Conservation (phyloP, 2,797 vertebrate genomes). For the Cheirogaleus major region DNA sequence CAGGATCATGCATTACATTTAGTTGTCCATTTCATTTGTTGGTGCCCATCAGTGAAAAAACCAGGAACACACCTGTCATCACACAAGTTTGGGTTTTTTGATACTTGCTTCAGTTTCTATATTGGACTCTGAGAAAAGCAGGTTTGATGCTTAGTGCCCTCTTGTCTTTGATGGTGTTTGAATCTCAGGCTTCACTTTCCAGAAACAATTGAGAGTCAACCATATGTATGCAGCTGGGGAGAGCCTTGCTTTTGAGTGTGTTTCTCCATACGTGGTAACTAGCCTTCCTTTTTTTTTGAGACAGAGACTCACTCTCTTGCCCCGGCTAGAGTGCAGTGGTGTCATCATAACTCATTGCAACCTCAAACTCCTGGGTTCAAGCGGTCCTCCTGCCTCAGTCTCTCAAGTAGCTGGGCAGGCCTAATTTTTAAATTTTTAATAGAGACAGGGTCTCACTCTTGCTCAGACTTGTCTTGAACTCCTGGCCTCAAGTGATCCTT, state of each 20-base stretch:
- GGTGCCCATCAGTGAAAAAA: not conserved
- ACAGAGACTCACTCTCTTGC: not conserved
- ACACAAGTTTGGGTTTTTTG: not conserved
- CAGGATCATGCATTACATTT: not conserved
- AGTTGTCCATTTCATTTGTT: not conserved
- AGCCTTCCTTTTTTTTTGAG: not conserved
- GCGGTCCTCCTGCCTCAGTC: not conserved
- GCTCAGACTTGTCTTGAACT: not conserved
- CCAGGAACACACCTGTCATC: not conserved
- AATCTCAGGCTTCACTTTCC: not conserved
- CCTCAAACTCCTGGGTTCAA: not conserved
- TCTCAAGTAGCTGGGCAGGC: not conserved
- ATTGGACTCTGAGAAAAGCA: not conserved
- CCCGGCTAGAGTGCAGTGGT: not conserved
- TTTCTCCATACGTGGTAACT: not conserved
- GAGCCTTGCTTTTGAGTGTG: not conserved
- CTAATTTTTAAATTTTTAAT: not conserved
- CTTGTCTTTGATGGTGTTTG: not conserved
- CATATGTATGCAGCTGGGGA: not conserved
- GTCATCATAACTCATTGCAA: not conserved
- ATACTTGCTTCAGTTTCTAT: not conserved
- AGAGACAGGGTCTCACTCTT: not conserved
- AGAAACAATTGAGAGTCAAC: not conserved
- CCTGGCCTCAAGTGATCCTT: not conserved
- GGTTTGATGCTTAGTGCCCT: not conserved